Base-by-base conservation (phyloP, 2,113 vertebrate genomes). In the Tragelaphus buxtoni region DNA sequence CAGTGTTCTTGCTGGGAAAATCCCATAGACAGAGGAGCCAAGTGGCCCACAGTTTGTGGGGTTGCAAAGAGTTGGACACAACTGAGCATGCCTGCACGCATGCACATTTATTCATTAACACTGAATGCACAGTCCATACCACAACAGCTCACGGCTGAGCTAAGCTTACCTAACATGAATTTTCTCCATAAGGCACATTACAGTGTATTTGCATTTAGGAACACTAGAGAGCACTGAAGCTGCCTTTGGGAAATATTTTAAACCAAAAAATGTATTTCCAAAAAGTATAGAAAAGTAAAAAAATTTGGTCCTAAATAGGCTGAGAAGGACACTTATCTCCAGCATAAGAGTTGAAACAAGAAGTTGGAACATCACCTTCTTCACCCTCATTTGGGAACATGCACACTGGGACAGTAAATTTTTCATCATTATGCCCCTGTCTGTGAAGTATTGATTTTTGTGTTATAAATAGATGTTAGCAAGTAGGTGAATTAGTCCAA, bases 351-450 rank as follows among this genome's bases (percentile, higher is more conserved):
- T 9, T 14, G 53, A 90, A 72, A 93, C 22, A 58, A 39, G 35
- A 49, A 28, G 56, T 13, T 35, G 24, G 18, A 61, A 2, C 26
- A 1, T 6, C 9, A 13, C 32, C 20, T 60, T 35, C 11, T 35
- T n/a, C 7, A 1, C 2, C 32, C 39, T 45, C 30, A 88, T 22
- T 16, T 65, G 58, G 42, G 7, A n/a, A 26, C 7, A 8, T 1
- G 9, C 22, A 13, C 30, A 32, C 0, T 17, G 20, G 28, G 9
- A 35, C 30, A 26, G 45, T 39, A 18, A n/a, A 1, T 4, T 22
- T 30, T 32, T 32, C 12, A 1, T 45, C 51, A 18, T 32, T 35
- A 26, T 30, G 6, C 17, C 0, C 7, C 1, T 22, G 28, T 39
- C 80, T 49, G 2, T 8, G 39, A 65, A 22, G 5, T 22, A 9